phyloP scores from a whole-genome alignment of 2,113 vertebrate species.

The Rattus norvegicus region GRCr8 NC_086031.1:32391001-32391500 shows the following conservation, averaged over 20 bases:
- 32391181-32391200: neutral
- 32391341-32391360: too few species aligned
- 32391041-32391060: neutral
- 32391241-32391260: neutral
- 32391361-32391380: neutral
- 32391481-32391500: neutral
- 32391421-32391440: neutral
- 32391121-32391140: neutral
- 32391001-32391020: neutral
- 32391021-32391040: too few species aligned
- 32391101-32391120: too few species aligned
- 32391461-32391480: rapidly evolving
- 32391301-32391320: neutral
- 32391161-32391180: neutral
- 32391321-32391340: neutral
- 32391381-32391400: neutral
- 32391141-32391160: neutral
- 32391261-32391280: neutral
- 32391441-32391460: rapidly evolving
- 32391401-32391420: neutral
- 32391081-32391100: neutral
- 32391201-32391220: neutral
- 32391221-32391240: neutral
- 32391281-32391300: neutral
- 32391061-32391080: neutral